Conservation (phyloP, 2,888 invertebrate genomes). For the Operophtera brumata region DNA sequence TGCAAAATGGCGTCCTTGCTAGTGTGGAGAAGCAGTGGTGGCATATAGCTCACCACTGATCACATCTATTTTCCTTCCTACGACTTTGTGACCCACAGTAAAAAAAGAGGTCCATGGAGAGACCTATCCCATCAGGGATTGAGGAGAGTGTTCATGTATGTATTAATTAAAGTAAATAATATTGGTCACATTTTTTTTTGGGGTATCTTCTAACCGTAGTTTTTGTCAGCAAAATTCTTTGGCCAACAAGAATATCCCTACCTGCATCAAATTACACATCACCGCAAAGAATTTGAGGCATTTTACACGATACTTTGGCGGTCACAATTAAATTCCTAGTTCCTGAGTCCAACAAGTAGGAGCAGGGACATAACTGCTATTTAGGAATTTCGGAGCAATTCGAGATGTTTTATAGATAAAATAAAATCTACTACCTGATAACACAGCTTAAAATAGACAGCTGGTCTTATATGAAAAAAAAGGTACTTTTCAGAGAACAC, state of each 20-base stretch:
- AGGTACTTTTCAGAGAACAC: no score
- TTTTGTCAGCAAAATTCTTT: conserved; percentile 3
- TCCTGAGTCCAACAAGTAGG: conserved; percentile 48
- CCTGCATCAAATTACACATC: conserved; percentile 33
- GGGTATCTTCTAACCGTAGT: no score
- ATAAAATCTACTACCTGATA: conserved; percentile 58
- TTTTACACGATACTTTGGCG: conserved; percentile 46
- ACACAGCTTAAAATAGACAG: conserved; percentile 9
- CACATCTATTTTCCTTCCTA: no score
- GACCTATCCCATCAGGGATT: no score
- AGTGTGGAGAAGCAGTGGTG: no score
- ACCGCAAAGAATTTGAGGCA: conserved; percentile 37
- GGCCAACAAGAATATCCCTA: conserved; percentile 11
- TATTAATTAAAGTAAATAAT: no score
- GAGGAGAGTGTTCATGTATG: no score
- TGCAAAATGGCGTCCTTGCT: no score
- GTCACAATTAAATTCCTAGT: conserved; percentile 59
- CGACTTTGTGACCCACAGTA: no score
- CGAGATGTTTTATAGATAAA: conserved; percentile 56
- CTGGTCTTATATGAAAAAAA: not conserved
- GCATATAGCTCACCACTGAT: no score
- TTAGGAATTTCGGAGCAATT: conserved; percentile 52
- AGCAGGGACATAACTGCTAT: conserved; percentile 56
- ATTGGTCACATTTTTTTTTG: no score
- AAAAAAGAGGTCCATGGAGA: no score